Evolutionary conservation across 2,113 vertebrate genomes (phyloP).

Genomic region (Vombatus ursinus): DNA sequence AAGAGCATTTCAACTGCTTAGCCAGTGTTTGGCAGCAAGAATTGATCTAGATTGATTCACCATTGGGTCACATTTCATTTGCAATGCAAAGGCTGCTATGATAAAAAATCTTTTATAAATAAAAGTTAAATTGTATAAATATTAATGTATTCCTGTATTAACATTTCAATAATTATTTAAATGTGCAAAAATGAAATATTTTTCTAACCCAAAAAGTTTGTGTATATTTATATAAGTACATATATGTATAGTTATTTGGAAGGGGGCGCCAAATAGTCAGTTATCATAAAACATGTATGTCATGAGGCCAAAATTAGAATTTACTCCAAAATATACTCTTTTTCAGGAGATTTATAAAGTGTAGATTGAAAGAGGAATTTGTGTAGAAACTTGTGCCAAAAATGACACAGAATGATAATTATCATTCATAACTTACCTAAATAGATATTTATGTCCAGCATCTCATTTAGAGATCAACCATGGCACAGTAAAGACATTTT

Average conservation of each 20-base stretch:
- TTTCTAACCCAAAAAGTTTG: conserved; percentile 85
- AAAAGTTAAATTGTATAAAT: conserved; percentile 83
- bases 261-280: conserved; percentile 28
- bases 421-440: conserved; percentile 46
- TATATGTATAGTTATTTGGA: conserved; percentile 71
- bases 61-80: conserved; percentile 76
- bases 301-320: conserved; percentile 60
- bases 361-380: conserved; percentile 57
- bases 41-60: conserved; percentile 61
- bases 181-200: conserved; percentile 86
- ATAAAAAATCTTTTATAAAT: conserved; percentile 81
- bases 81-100: conserved; percentile 86
- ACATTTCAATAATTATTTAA: conserved; percentile 87
- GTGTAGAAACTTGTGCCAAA: conserved; percentile 60
- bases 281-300: conserved; percentile 58
- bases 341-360: conserved; percentile 58
- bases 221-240: conserved; percentile 80
- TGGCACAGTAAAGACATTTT: background rate
- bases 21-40: conserved; percentile 67
- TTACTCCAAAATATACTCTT: conserved; percentile 38
- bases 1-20: conserved; percentile 70
- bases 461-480: background rate
- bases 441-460: conserved; percentile 57
- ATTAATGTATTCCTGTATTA: conserved; percentile 85
- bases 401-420: background rate